Evolutionary conservation across 2,888 invertebrate genomes (phyloP).

Genomic region (Agonopterix arenella): DNA sequence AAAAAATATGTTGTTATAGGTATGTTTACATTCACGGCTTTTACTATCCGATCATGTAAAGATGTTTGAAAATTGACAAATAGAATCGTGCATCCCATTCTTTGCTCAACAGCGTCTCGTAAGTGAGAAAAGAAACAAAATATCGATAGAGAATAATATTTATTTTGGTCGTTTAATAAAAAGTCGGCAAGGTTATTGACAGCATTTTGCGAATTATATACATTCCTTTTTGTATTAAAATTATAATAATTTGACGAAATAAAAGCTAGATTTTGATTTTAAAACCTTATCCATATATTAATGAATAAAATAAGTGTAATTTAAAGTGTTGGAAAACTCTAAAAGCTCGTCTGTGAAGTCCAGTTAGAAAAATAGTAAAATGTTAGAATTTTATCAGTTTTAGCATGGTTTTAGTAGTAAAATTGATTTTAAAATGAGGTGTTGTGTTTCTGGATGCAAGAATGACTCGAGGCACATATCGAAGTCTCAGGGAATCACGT

Average conservation of each 20-base stretch:
- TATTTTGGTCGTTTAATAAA: not conserved
- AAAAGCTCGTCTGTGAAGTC: not conserved
- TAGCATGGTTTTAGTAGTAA: not conserved
- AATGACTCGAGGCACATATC: slow-evolving; percentile 50
- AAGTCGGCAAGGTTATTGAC: slow-evolving; percentile 5
- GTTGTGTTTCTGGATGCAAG: slow-evolving; percentile 51
- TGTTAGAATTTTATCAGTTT: not conserved
- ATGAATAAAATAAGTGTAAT: not conserved
- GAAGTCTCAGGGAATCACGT: slow-evolving; percentile 55
- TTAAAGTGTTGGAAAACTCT: not conserved
- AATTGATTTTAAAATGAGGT: slow-evolving; percentile 39
- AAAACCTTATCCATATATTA: not conserved
- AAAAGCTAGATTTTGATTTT: not conserved
- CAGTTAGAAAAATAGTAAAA: not conserved
- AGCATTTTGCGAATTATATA: not conserved
- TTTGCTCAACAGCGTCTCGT: not conserved
- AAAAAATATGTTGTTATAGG: not conserved
- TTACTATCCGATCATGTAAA: not conserved
- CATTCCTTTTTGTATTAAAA: not conserved
- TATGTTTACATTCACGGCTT: slow-evolving; percentile 2
- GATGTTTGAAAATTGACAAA: not conserved
- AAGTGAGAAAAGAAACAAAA: not conserved
- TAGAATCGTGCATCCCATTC: not conserved
- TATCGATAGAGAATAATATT: not conserved
- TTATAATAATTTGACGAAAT: not conserved